Percentiles rank a stretch among this genome's conserved stretches.
phyloP scores from a whole-genome alignment of 1,140 invertebrate genomes.

The Chelonus insularis region DNA sequence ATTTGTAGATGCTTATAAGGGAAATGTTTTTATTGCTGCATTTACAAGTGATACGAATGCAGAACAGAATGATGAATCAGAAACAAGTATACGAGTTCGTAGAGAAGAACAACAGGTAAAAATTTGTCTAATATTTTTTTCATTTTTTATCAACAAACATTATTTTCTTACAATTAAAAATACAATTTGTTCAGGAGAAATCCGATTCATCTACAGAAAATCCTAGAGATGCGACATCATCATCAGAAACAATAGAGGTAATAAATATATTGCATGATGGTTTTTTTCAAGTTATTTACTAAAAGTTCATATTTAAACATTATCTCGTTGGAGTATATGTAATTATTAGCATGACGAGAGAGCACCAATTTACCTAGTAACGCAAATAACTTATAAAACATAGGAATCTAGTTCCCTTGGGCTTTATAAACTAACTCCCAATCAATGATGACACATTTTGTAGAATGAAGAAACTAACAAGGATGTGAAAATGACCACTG shows the following conservation, averaged over 20 bases:
- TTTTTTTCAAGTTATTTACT: not conserved
- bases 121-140: slow-evolving; percentile 19
- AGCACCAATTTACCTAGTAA: slow-evolving; percentile 16
- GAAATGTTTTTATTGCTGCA: slow-evolving; percentile 67
- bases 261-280: not conserved
- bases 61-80: slow-evolving; percentile 46
- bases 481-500: slow-evolving; percentile 8
- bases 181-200: not conserved
- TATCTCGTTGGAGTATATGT: not conserved
- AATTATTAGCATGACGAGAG: slow-evolving; percentile 14
- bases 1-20: slow-evolving; percentile 69
- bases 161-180: too few species aligned
- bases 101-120: slow-evolving; percentile 30
- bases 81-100: slow-evolving; percentile 29
- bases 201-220: not conserved
- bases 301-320: not conserved
- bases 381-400: not conserved
- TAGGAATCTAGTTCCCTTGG: not conserved
- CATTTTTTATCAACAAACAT: not conserved
- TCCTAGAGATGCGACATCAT: not conserved
- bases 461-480: slow-evolving; percentile 11
- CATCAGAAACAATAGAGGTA: not conserved
- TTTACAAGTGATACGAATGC: slow-evolving; percentile 70
- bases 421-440: not conserved
- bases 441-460: slow-evolving; percentile 7